Evolutionary conservation across 2,113 vertebrate species (phyloP).

Genomic region (Arenaria interpres): DNA sequence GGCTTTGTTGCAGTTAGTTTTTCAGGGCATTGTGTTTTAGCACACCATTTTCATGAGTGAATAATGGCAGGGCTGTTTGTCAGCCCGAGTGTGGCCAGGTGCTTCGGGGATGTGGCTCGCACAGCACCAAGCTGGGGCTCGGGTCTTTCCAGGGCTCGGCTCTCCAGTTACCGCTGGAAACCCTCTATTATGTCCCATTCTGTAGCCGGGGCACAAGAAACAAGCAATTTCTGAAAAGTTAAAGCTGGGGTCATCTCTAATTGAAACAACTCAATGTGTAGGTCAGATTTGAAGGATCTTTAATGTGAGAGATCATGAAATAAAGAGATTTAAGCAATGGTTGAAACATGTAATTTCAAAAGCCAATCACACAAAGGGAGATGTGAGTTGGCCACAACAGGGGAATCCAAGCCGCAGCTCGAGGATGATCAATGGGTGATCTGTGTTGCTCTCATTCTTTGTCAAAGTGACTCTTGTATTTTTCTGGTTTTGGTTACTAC

Average conservation of each 20-base stretch:
- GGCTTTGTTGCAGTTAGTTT: background rate
- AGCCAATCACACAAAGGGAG: background rate
- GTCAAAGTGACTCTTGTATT: background rate
- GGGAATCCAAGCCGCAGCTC: background rate
- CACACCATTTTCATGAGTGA: slow-evolving; percentile 36
- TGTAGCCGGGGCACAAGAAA: background rate
- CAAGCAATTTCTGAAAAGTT: background rate
- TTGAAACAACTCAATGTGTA: slow-evolving; percentile 46
- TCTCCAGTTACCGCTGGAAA: slow-evolving; percentile 67
- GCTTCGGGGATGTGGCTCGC: slow-evolving; percentile 31
- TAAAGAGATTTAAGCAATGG: background rate
- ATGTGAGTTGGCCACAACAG: background rate
- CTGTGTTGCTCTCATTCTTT: background rate
- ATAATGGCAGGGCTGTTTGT: slow-evolving; percentile 68
- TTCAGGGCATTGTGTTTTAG: slow-evolving; percentile 23
- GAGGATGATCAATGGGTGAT: background rate
- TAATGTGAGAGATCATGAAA: background rate
- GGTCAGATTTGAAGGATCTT: background rate
- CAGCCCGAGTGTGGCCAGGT: slow-evolving; percentile 66
- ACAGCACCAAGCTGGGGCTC: slow-evolving; percentile 16
- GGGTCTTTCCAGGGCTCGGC: background rate
- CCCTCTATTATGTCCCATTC: slow-evolving; percentile 16
- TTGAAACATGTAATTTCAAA: background rate
- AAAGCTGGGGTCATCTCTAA: slow-evolving; percentile 24
- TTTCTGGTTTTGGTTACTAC: background rate